Evolutionary conservation across 1,140 invertebrate genomes (phyloP).

Genomic region (Drosophila baimaii): DNA sequence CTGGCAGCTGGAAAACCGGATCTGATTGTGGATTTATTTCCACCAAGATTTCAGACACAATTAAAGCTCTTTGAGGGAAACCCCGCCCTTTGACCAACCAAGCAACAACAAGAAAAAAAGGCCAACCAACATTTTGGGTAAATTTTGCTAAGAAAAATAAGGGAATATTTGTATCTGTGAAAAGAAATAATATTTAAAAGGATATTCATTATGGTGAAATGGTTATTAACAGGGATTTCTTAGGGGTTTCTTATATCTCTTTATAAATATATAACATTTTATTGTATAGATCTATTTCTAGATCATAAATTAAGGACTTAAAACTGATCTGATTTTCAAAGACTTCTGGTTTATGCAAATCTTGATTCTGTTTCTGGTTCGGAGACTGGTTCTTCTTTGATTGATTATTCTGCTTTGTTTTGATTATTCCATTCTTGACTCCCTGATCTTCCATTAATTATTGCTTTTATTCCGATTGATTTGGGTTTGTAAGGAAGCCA

Average conservation of each 20-base stretch:
- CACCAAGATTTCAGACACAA: constrained; percentile 40
- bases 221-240: not conserved
- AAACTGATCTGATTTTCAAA: not conserved
- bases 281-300: not conserved
- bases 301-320: not conserved
- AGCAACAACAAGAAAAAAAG: constrained; percentile 28
- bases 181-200: constrained; percentile 9
- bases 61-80: constrained; percentile 55
- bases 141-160: constrained; percentile 16
- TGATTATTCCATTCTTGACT: constrained; percentile 16
- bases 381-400: constrained; percentile 23
- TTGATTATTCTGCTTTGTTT: constrained; percentile 36
- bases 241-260: not conserved
- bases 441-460: constrained; percentile 5
- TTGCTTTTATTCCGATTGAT: not conserved
- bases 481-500: not conserved
- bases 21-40: constrained; percentile 40
- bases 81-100: constrained; percentile 34
- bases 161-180: not conserved
- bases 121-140: constrained; percentile 37
- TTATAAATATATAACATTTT: not conserved
- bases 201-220: constrained; percentile 1
- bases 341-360: constrained; percentile 11
- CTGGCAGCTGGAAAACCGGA: constrained; percentile 54
- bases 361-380: constrained; percentile 13